Evolutionary conservation across 2,797 vertebrate species (phyloP).

Genomic region (Oceanodroma leucorhoa): DNA sequence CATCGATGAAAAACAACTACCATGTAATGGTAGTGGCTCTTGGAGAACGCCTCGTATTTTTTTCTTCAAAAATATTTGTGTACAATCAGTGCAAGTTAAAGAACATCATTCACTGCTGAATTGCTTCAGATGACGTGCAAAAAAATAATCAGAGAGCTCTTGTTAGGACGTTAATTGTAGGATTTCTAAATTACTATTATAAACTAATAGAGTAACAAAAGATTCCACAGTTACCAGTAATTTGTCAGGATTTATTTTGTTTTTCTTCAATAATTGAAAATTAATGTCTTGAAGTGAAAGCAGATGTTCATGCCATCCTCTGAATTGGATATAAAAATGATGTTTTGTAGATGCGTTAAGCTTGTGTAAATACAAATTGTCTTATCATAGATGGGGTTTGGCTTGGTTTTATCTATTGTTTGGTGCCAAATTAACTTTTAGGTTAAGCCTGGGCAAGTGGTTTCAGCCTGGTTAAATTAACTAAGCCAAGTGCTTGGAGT

Average conservation of each 20-base stretch:
- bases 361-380: slow-evolving; percentile 51
- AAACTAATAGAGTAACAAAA: slow-evolving; percentile 73
- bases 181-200: slow-evolving; percentile 73
- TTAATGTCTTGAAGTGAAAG: slow-evolving; percentile 85
- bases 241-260: slow-evolving; percentile 84
- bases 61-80: background rate
- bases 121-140: slow-evolving; percentile 52
- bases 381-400: slow-evolving; percentile 38
- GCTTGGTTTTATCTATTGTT: slow-evolving; percentile 32
- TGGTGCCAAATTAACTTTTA: slow-evolving; percentile 28
- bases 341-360: slow-evolving; percentile 67
- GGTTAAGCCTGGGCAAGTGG: slow-evolving; percentile 2
- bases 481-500: background rate
- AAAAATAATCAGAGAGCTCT: slow-evolving; percentile 55
- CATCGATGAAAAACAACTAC: background rate
- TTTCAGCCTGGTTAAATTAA: slow-evolving; percentile 25
- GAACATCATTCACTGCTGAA: slow-evolving; percentile 47
- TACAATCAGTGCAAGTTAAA: background rate
- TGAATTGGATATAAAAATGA: slow-evolving; percentile 76
- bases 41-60: background rate
- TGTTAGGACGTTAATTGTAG: slow-evolving; percentile 67
- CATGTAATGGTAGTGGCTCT: background rate
- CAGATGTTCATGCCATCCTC: slow-evolving; percentile 81
- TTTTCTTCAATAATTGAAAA: slow-evolving; percentile 85
- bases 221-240: slow-evolving; percentile 76